Conservation (phyloP, 2,797 vertebrate species). For the Amazonetta brasiliensis region DNA sequence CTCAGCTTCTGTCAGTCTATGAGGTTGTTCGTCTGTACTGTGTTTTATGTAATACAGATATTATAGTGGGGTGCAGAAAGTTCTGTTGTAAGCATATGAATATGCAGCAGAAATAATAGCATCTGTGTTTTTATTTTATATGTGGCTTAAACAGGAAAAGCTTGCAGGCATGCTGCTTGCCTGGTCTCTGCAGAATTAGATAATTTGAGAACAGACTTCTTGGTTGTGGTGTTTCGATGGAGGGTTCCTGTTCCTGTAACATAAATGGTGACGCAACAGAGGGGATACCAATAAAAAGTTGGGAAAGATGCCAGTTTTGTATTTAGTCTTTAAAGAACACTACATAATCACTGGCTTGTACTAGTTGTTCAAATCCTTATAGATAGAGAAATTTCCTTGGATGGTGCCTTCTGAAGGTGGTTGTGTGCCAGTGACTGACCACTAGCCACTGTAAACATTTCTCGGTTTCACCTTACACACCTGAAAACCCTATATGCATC, state of each 20-base stretch:
- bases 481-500: accelerated
- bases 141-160: background rate
- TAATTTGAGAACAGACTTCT: background rate
- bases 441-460: accelerated
- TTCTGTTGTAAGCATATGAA: background rate
- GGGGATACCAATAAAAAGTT: background rate
- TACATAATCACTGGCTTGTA: accelerated
- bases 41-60: accelerated
- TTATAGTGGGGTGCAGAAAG: background rate
- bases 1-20: no score
- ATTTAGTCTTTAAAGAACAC: background rate
- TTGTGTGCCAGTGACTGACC: background rate
- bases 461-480: background rate
- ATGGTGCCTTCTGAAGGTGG: accelerated
- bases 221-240: background rate
- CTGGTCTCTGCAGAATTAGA: background rate
- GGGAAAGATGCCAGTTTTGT: background rate
- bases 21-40: background rate
- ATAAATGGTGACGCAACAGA: background rate
- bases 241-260: background rate
- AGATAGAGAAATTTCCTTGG: background rate
- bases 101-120: background rate
- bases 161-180: background rate
- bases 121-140: background rate
- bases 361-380: background rate